Base-by-base conservation (phyloP, 2,797 vertebrate genomes). In the Bradypodion ventrale region DNA sequence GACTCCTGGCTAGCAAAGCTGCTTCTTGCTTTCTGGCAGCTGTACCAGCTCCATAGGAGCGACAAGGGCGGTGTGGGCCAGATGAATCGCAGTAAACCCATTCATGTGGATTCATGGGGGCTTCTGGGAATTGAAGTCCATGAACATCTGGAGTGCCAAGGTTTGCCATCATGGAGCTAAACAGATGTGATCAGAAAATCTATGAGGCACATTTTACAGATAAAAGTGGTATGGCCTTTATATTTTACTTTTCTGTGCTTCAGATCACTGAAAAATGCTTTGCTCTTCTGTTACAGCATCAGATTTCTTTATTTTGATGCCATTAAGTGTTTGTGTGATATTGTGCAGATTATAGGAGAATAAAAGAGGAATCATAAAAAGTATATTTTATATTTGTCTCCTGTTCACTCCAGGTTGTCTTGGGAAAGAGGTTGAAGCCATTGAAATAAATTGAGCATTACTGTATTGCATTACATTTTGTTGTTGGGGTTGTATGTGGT, bases 311-410 rank as follows among this genome's bases (percentile, higher is more conserved):
- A 49, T 76, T 63, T 40, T 81, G 62, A 25, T 35, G 40, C 42
- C 46, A 59, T 66, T 79, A 79, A 49, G 25, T 68, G 16, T 12
- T 25, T 68, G 32, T 0, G 85, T 72, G 82, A 52, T 13, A 35
- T 15, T 27, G 4, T 49, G 13, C 52, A 78, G 32, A 70, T 78
- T 78, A 72, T 78, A 82, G 66, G 35, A 29, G 32, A 78, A 62
- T n/a, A 7, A 35, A 0, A 0, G 29, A 21, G 19, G 0, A 44
- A 56, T 40, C 49, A 68, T 65, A 63, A 1, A 0, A 3, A 78
- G 68, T 56, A 46, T 72, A 75, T 78, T 80, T 85, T 88, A 0
- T 0, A 1, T 37, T 52, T 40, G 21, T 76, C 60, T 9, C 32
- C 74, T 72, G 49, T 85, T 81, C 76, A 21, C 7, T 60, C 32